Evolutionary conservation across 2,888 invertebrate species (phyloP).

Genomic region (Brenthis hecate): DNA sequence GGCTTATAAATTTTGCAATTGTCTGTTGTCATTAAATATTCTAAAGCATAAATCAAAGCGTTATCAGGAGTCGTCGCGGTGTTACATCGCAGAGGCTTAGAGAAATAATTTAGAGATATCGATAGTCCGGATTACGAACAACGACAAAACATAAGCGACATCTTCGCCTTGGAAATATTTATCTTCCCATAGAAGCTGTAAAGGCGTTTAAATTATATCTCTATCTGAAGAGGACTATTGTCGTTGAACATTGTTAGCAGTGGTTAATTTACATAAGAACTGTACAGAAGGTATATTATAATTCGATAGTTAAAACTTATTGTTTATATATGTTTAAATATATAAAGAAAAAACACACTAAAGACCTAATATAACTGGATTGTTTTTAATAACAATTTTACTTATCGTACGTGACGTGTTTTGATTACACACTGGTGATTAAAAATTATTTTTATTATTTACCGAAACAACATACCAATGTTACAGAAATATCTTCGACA

Average conservation of each 20-base stretch:
- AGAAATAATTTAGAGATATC: conserved; percentile 73
- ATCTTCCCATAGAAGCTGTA: conserved; percentile 41
- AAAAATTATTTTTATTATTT: no score
- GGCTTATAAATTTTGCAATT: conserved; percentile 78
- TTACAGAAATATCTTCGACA: no score
- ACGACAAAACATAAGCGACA: conserved; percentile 49
- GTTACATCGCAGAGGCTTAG: conserved; percentile 67
- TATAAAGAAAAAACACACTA: no score
- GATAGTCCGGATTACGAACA: conserved; percentile 58
- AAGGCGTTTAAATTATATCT: conserved; percentile 38
- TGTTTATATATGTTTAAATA: neutral
- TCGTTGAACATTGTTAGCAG: conserved; percentile 28
- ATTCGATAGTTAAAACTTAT: neutral
- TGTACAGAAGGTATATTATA: conserved; percentile 14
- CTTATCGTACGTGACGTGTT: no score
- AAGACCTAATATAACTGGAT: no score
- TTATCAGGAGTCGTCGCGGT: conserved; percentile 70
- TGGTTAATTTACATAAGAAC: conserved; percentile 36
- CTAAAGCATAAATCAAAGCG: conserved; percentile 76
- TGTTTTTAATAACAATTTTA: no score
- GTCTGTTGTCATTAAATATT: conserved; percentile 79
- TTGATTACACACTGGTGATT: no score
- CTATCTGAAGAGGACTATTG: conserved; percentile 32
- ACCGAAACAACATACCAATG: no score
- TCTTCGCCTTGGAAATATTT: conserved; percentile 44